phyloP scores from a whole-genome alignment of 2,888 invertebrate genomes.

The Syrphus vitripennis region DNA sequence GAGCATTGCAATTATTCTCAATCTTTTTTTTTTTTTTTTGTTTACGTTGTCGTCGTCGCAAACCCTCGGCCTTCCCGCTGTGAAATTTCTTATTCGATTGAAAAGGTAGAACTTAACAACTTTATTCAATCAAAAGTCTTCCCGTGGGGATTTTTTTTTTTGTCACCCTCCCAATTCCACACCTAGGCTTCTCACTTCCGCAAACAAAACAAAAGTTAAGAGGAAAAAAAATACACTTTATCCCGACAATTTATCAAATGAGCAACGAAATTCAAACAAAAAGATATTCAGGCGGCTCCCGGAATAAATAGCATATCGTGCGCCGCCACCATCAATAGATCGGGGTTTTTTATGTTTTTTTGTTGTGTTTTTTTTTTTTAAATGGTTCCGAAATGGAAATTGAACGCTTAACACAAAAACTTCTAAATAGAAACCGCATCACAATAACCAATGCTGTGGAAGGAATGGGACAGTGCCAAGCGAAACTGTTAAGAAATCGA shows the following conservation, averaged over 20 bases:
- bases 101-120: slow-evolving; percentile 70
- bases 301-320: slow-evolving; percentile 42
- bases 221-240: slow-evolving; percentile 51
- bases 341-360: background rate
- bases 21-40: background rate
- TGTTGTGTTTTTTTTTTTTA: background rate
- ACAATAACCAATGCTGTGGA: background rate
- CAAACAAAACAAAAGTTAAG: slow-evolving; percentile 51
- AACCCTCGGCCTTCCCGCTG: slow-evolving; percentile 1
- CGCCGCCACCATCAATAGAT: slow-evolving; percentile 11
- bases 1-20: slow-evolving; percentile 63
- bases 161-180: slow-evolving; percentile 11
- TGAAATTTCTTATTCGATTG: slow-evolving; percentile 53
- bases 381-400: slow-evolving; percentile 47
- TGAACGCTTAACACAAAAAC: slow-evolving; percentile 51
- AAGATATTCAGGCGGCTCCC: slow-evolving; percentile 5
- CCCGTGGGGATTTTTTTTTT: slow-evolving; percentile 36
- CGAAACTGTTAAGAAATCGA: slow-evolving; percentile 51
- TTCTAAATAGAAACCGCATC: slow-evolving; percentile 38
- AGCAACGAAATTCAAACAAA: slow-evolving; percentile 65
- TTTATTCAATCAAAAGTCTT: slow-evolving; percentile 70
- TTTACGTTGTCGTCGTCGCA: background rate
- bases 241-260: slow-evolving; percentile 70
- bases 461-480: slow-evolving; percentile 25
- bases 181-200: slow-evolving; percentile 30